A percentile compares a stretch with the other conserved stretches of the same genome.
These are phyloP conservation scores for Acleris holmiana DNA, from an alignment of 2,888 invertebrate genomes.

Conservation along the genomic window DNA sequence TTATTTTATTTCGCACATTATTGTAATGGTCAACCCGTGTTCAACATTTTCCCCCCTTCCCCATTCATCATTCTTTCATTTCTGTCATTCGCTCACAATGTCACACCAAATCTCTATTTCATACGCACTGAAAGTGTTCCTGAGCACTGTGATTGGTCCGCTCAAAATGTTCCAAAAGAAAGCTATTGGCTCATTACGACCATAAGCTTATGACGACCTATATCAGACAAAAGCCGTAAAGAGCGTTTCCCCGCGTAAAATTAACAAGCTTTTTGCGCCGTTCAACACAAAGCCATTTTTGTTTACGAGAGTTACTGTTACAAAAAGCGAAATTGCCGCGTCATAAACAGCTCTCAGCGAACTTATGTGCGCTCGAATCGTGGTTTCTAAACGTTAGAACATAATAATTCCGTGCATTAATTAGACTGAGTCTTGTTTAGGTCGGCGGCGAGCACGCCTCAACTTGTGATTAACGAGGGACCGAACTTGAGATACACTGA, in stretches of 20 bases:
- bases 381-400: slow-evolving; percentile 34
- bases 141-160: slow-evolving; percentile 25
- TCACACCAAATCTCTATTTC: slow-evolving; percentile 25
- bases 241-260: slow-evolving; percentile 21
- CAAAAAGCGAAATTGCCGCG: slow-evolving; percentile 36
- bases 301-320: slow-evolving; percentile 33
- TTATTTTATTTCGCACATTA: slow-evolving; percentile 37
- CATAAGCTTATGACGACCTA: slow-evolving; percentile 18
- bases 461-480: slow-evolving; percentile 43
- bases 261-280: slow-evolving; percentile 46
- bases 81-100: slow-evolving; percentile 19
- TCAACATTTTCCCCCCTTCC: slow-evolving; percentile 28
- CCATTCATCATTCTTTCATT: slow-evolving; percentile 25
- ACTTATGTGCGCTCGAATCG: slow-evolving; percentile 31
- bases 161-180: slow-evolving; percentile 5
- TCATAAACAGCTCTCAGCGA: slow-evolving; percentile 35
- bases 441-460: slow-evolving; percentile 40
- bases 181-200: slow-evolving; percentile 30
- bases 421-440: slow-evolving; percentile 44
- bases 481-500: slow-evolving; percentile 32
- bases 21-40: slow-evolving; percentile 37
- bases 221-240: slow-evolving; percentile 11
- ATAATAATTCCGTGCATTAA: slow-evolving; percentile 43
- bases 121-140: slow-evolving; percentile 13
- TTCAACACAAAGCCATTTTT: slow-evolving; percentile 36